Evolutionary conservation across 2,113 vertebrate genomes (phyloP).

Genomic region (Sceloporus tristichus): DNA sequence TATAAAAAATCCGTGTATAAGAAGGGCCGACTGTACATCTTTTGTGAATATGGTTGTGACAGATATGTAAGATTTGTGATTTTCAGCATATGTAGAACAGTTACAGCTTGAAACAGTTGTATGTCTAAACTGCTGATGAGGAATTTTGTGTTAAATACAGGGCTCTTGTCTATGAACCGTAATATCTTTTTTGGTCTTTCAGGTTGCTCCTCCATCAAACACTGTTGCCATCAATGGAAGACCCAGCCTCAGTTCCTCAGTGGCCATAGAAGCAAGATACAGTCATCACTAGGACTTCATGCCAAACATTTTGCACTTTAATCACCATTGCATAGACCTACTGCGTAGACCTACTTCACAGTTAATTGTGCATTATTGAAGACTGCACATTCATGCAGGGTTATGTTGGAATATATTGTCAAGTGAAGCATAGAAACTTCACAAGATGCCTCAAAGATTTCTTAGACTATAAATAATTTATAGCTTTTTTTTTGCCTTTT

Average conservation of each 20-base stretch:
- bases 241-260: constrained; percentile 66
- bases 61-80: background rate
- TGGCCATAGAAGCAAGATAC: constrained; percentile 70
- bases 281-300: constrained; percentile 59
- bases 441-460: constrained; percentile 66
- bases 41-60: background rate
- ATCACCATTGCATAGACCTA: constrained; percentile 58
- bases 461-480: constrained; percentile 80
- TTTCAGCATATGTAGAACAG: background rate
- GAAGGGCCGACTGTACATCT: background rate
- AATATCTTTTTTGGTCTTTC: constrained; percentile 32
- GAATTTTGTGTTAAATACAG: constrained; percentile 40
- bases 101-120: constrained; percentile 1
- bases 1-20: too few relatives aligned
- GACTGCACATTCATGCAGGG: constrained; percentile 75
- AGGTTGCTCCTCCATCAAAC: constrained; percentile 81
- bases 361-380: constrained; percentile 63
- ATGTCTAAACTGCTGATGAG: constrained; percentile 25
- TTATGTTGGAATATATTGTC: constrained; percentile 80
- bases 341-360: constrained; percentile 27
- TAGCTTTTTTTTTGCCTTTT: constrained; percentile 69
- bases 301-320: constrained; percentile 68
- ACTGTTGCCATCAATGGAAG: constrained; percentile 79
- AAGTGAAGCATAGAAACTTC: constrained; percentile 64
- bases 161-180: constrained; percentile 23